These are phyloP conservation scores for Conus ventricosus DNA, from an alignment of 1,140 invertebrate species.

Conservation along the genomic window DNA sequence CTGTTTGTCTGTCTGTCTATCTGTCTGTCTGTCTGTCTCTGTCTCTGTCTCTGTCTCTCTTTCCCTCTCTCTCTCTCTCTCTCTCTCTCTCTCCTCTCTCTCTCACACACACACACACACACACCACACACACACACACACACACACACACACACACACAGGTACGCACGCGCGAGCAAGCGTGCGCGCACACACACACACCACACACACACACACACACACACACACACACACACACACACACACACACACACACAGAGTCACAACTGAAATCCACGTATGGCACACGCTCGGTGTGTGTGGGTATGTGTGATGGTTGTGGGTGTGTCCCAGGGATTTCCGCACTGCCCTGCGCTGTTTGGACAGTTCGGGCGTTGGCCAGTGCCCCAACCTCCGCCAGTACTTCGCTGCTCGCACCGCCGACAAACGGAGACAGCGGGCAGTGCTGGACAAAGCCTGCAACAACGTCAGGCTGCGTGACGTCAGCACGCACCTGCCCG, in stretches of 20 bases:
- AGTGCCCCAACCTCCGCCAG: conserved; percentile 35
- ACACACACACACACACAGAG: conserved; percentile 38
- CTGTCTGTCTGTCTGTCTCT: no score
- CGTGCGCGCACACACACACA: no score
- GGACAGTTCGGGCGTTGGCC: conserved; percentile 39
- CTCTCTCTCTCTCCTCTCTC: no score
- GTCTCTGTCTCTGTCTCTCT: no score
- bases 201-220: no score
- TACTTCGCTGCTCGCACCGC: conserved; percentile 36
- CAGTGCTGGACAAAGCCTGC: conserved; percentile 29
- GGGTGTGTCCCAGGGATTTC: conserved; percentile 34
- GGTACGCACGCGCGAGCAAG: neutral
- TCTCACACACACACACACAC: conserved; percentile 26
- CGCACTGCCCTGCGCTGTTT: conserved; percentile 39
- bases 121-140: neutral
- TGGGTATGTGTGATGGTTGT: neutral
- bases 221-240: neutral
- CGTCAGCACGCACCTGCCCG: neutral
- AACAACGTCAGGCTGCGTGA: neutral
- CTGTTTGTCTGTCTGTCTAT: no score
- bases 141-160: no score
- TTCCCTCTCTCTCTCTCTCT: no score
- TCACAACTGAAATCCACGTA: neutral
- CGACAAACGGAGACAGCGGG: conserved; percentile 28
- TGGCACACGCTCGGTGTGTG: neutral